phyloP scores from a whole-genome alignment of 2,888 invertebrate species.

The Chouioia cunea region DNA sequence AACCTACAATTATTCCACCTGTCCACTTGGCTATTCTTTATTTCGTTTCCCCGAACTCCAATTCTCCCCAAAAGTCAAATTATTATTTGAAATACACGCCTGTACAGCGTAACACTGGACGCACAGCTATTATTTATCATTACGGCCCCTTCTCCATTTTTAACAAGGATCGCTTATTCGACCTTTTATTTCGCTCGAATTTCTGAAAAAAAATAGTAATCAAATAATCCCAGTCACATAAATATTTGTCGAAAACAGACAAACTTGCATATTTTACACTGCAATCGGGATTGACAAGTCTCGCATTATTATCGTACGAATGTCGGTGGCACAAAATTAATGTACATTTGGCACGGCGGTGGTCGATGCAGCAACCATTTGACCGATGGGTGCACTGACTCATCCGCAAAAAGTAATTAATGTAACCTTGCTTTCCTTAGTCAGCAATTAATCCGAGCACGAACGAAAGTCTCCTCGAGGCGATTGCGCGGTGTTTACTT shows the following conservation, averaged over 20 bases:
- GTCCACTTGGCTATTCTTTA: background rate
- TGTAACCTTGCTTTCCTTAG: conserved; percentile 65
- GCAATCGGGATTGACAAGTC: too few relatives aligned
- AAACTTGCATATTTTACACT: conserved; percentile 14
- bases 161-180: conserved; percentile 14
- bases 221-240: too few relatives aligned
- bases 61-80: background rate
- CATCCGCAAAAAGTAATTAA: conserved; percentile 63
- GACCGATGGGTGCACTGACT: conserved; percentile 55
- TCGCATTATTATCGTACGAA: conserved; percentile 39
- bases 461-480: conserved; percentile 61
- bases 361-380: background rate
- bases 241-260: background rate
- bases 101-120: conserved; percentile 13
- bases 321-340: conserved; percentile 34
- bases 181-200: too few relatives aligned
- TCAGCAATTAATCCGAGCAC: conserved; percentile 65
- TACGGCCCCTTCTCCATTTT: conserved; percentile 20
- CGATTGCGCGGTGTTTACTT: conserved; percentile 63
- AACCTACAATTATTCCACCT: too few relatives aligned
- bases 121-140: conserved; percentile 26
- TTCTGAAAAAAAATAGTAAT: too few relatives aligned
- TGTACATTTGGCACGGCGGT: conserved; percentile 24
- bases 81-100: conserved; percentile 18
- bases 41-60: background rate